Evolutionary conservation across 2,888 invertebrate genomes (phyloP).

Genomic region (Idaea biselata): DNA sequence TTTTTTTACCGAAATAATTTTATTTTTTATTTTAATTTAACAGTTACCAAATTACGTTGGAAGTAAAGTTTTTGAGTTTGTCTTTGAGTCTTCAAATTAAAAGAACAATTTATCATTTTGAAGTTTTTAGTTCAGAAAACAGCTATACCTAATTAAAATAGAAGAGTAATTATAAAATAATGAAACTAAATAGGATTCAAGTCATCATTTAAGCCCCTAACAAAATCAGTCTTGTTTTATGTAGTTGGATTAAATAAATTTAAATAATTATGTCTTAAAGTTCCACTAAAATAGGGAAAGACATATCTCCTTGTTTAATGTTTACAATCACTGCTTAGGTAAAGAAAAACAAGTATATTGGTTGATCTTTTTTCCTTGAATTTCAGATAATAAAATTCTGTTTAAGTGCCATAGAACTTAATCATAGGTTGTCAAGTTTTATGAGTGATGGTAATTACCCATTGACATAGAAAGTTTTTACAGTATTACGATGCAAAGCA

Average conservation of each 20-base stretch:
- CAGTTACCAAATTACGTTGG: not conserved
- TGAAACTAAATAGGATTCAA: not conserved
- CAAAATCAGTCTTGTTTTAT: constrained; percentile 30
- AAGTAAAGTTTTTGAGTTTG: not conserved
- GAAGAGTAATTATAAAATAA: constrained; percentile 1
- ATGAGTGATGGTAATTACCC: too few species aligned
- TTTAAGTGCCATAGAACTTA: too few species aligned
- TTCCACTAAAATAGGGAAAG: constrained; percentile 9
- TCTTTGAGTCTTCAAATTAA: not conserved
- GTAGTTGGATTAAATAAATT: constrained; percentile 11
- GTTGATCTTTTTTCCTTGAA: too few species aligned
- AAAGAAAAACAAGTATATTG: too few species aligned
- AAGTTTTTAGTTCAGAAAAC: constrained; percentile 7
- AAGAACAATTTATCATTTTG: not conserved
- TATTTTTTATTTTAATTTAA: not conserved
- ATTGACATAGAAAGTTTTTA: too few species aligned
- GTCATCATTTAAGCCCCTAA: constrained; percentile 12
- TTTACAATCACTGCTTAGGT: too few species aligned
- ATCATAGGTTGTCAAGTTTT: too few species aligned
- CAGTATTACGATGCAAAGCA: too few species aligned
- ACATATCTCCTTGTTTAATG: not conserved
- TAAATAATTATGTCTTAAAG: constrained; percentile 9
- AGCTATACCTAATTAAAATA: constrained; percentile 4
- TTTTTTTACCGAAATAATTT: not conserved
- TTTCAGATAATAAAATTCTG: too few species aligned